These are phyloP conservation scores for Hemicrepidius hirtus DNA, from an alignment of 2,888 invertebrate genomes.

Conservation along the genomic window DNA sequence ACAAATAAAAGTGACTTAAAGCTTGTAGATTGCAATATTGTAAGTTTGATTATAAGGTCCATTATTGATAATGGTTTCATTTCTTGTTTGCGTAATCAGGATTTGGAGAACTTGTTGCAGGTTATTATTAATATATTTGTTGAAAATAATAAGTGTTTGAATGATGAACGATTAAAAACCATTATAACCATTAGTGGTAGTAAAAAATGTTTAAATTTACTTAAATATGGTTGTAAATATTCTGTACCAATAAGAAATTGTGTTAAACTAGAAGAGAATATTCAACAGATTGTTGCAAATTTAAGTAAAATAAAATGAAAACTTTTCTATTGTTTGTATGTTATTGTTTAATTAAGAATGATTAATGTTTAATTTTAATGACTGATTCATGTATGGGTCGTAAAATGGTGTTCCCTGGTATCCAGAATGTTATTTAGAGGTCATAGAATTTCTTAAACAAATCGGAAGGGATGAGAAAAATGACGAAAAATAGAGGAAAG, in stretches of 20 bases:
- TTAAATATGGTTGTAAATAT: constrained; percentile 62
- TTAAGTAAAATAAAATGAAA: not conserved
- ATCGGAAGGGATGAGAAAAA: too few relatives aligned
- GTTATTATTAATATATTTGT: constrained; percentile 43
- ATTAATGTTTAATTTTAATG: too few relatives aligned
- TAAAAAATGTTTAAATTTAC: constrained; percentile 67
- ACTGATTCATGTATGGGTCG: too few relatives aligned
- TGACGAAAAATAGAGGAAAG: too few relatives aligned
- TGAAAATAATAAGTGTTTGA: constrained; percentile 46
- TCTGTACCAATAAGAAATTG: not conserved
- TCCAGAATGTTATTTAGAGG: too few relatives aligned
- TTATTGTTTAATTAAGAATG: too few relatives aligned
- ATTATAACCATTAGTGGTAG: constrained; percentile 63
- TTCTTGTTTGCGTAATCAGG: constrained; percentile 12
- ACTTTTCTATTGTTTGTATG: too few relatives aligned
- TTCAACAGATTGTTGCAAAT: constrained; percentile 1
- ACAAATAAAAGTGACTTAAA: constrained; percentile 2
- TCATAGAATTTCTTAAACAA: too few relatives aligned
- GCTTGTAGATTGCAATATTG: constrained; percentile 31
- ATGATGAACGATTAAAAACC: constrained; percentile 50
- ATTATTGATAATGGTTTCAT: constrained; percentile 46
- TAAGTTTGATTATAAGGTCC: constrained; percentile 43
- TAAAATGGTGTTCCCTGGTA: too few relatives aligned
- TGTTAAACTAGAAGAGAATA: not conserved
- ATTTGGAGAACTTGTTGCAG: constrained; percentile 55